Evolutionary conservation across 2,888 invertebrate genomes (phyloP), one percentile per base, ranked within the genome.

Genomic region (Sepioteuthis lessoniana): DNA sequence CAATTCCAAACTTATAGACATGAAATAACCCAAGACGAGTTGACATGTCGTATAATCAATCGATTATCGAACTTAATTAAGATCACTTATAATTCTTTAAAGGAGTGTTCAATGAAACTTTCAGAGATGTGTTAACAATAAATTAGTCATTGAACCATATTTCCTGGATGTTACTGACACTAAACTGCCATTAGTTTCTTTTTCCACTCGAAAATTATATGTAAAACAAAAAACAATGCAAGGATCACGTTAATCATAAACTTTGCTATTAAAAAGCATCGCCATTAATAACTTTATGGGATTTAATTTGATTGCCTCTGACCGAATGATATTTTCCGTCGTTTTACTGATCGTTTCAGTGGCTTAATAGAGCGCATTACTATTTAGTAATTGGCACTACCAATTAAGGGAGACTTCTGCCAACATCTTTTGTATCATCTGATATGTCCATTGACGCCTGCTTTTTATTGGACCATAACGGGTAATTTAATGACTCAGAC

Each of bases 241-340:
- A 76, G n/a, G 55, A n/a, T 76, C n/a, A 35, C 76, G 76, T 76
- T 76, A 76, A 35, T 76, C 76, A 76, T 76, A n/a, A 76, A 76
- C n/a, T 76, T 76, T n/a, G n/a, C 76, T 76, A 76, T 76, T n/a
- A 35, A 76, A 55, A 35, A 76, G 76, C 35, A 13, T 76, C 76
- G 76, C 16, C 13, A 13, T 76, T n/a, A 76, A 76, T 76, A n/a
- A 76, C 76, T 76, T 76, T 76, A 76, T 35, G 76, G n/a, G 76
- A 76, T 76, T 76, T 76, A 76, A 76, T 76, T 76, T 76, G 76
- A 76, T 76, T 76, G 76, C 76, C 16, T 76, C n/a, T 76, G 76
- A 76, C 76, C 76, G 76, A n/a, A 35, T 76, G 76, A 76, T 76
- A 76, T 76, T 76, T 76, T 76, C 76, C 16, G n/a, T 76, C 76